Percentiles rank a stretch among this genome's conserved stretches.
Evolutionary conservation across 2,888 invertebrate genomes (phyloP).

Genomic region (Ommatoiulus sabulosus): DNA sequence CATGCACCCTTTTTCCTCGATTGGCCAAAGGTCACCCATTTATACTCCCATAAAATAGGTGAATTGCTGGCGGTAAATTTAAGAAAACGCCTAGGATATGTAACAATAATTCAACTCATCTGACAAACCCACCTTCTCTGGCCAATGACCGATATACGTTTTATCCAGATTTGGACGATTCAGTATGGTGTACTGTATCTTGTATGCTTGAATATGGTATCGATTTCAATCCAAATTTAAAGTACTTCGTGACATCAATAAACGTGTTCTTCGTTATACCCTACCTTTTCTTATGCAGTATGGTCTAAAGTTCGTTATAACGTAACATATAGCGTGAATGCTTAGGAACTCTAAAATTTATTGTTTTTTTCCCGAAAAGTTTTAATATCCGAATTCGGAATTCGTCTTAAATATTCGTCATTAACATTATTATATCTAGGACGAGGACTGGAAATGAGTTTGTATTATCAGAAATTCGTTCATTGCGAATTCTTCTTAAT

Average conservation of each 20-base stretch:
- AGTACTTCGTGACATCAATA: too few species aligned
- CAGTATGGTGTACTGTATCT: neutral
- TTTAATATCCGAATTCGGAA: too few species aligned
- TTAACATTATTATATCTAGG: neutral
- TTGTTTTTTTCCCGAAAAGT: too few species aligned
- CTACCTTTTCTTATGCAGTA: neutral
- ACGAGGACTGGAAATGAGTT: too few species aligned
- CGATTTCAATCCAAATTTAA: too few species aligned
- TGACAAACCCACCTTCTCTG: neutral
- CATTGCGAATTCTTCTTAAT: too few species aligned
- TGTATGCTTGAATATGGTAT: neutral
- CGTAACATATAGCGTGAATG: too few species aligned
- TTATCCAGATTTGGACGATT: neutral
- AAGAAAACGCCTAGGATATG: neutral
- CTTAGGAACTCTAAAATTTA: too few species aligned
- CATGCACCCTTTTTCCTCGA: neutral
- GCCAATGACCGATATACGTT: neutral
- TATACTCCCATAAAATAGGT: neutral
- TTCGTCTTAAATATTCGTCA: neutral
- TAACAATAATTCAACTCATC: neutral
- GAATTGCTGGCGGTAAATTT: neutral
- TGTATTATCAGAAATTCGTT: too few species aligned
- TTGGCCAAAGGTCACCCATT: neutral
- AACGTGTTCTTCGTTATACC: too few species aligned
- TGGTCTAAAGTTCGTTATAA: too few species aligned